phyloP scores from a whole-genome alignment of 2,888 invertebrate species.

The Hofmannophila pseudospretella region DNA sequence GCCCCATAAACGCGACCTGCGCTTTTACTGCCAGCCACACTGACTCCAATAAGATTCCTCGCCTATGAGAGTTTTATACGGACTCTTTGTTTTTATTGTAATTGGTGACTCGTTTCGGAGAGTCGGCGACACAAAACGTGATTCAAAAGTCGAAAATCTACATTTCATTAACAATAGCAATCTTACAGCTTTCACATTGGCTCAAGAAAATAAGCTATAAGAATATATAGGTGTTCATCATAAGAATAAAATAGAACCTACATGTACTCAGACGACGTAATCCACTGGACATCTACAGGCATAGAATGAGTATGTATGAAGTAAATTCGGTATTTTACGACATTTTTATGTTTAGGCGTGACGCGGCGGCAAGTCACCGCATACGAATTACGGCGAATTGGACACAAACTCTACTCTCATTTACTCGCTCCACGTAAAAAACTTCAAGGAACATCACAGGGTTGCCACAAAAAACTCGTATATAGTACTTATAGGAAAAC shows the following conservation, averaged over 20 bases:
- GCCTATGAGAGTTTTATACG: too few species aligned
- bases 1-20: slow-evolving; percentile 50
- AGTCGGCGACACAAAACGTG: slow-evolving; percentile 3
- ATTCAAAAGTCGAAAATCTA: background rate
- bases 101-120: background rate
- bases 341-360: slow-evolving; percentile 38
- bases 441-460: background rate
- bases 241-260: too few species aligned
- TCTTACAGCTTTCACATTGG: too few species aligned
- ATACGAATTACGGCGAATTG: slow-evolving; percentile 25
- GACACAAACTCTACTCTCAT: background rate
- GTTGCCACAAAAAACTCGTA: too few species aligned
- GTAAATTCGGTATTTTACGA: slow-evolving; percentile 39
- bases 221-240: too few species aligned
- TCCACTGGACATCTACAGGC: slow-evolving; percentile 8
- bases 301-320: slow-evolving; percentile 29
- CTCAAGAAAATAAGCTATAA: too few species aligned
- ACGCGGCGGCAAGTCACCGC: slow-evolving; percentile 25
- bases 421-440: background rate
- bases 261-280: too few species aligned
- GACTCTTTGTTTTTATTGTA: slow-evolving; percentile 15
- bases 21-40: slow-evolving; percentile 43
- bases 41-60: slow-evolving; percentile 15
- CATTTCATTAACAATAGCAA: background rate
- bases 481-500: too few species aligned